Evolutionary conservation across 2,113 vertebrate genomes (phyloP), one percentile per base, ranked within the genome.

Genomic region (Seriola dumerili): DNA sequence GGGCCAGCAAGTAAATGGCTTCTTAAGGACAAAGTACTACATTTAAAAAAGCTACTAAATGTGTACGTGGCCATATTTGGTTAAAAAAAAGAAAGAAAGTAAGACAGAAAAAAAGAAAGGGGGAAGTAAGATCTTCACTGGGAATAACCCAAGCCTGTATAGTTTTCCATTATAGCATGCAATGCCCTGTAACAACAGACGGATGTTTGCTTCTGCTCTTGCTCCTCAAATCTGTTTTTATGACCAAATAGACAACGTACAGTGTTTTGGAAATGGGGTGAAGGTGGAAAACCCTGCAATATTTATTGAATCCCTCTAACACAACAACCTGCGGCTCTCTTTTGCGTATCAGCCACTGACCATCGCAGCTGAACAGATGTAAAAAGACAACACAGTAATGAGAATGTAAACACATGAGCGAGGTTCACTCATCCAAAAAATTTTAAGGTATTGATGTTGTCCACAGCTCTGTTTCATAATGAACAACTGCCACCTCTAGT

Each of bases 381-480:
- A 70, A 67, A 84, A 73, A 67, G 78, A 73, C 80, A 55, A 81
- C 85, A 76, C 84, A 62, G 74, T 82, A 76, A 90, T 84, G 76
- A 89, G 75, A 82, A 72, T 17, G 85, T 86, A 89, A 88, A 90
- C 83, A 89, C 63, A 78, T 3, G 46, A 70, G 83, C 65, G 34
- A 74, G 25, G 76, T 74, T 85, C 90, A 90, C 74, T 92, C 90
- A 91, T 88, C 90, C 87, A 89, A 80, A 77, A 88, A 86, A 88
- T 81, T 46, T 70, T 66, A 83, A 59, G 75, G 80, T 94, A 94
- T 94, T 79, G 93, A 94, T 72, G 88, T 80, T 58, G 82, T 84
- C 58, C 85, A 29, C 40, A 61, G 62, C 82, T 83, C 66, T 34
- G 80, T 92, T 92, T 89, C 87, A 75, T 92, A 91, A 94, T 77